Evolutionary conservation across 1,140 invertebrate genomes (phyloP).

Genomic region (Cardiocondyla obscurior): DNA sequence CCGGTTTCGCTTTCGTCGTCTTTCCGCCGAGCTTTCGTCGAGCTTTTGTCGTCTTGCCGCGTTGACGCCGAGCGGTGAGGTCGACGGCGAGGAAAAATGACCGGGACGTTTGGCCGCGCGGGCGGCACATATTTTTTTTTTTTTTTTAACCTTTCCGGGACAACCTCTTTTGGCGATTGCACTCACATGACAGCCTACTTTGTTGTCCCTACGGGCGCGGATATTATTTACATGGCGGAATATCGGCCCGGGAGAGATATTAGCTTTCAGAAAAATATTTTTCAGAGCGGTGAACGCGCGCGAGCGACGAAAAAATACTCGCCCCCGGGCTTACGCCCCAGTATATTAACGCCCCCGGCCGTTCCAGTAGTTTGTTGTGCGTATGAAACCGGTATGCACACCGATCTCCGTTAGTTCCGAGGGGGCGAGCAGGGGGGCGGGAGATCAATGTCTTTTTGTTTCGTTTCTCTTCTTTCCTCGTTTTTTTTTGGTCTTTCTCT

Average conservation of each 20-base stretch:
- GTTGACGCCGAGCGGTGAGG: not conserved
- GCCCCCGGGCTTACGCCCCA: slow-evolving; percentile 57
- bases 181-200: slow-evolving; percentile 58
- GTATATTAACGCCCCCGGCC: slow-evolving; percentile 68
- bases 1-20: not conserved
- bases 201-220: slow-evolving; percentile 57
- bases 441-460: slow-evolving; percentile 63
- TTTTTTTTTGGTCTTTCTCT: no score
- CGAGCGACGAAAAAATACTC: slow-evolving; percentile 64
- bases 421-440: no score
- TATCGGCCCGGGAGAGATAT: slow-evolving; percentile 70
- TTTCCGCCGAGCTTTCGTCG: not conserved
- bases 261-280: slow-evolving; percentile 73
- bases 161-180: slow-evolving; percentile 46
- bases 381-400: slow-evolving; percentile 61
- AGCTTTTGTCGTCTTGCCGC: not conserved
- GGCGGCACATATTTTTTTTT: slow-evolving; percentile 33
- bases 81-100: slow-evolving; percentile 36
- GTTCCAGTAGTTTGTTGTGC: slow-evolving; percentile 65
- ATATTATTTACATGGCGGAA: slow-evolving; percentile 71
- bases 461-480: slow-evolving; percentile 42
- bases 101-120: slow-evolving; percentile 19
- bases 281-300: slow-evolving; percentile 57
- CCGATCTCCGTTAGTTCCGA: slow-evolving; percentile 65
- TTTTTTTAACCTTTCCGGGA: not conserved